Base-by-base conservation (phyloP, 2,888 invertebrate genomes). In the Acanthosoma haemorrhoidale region DNA sequence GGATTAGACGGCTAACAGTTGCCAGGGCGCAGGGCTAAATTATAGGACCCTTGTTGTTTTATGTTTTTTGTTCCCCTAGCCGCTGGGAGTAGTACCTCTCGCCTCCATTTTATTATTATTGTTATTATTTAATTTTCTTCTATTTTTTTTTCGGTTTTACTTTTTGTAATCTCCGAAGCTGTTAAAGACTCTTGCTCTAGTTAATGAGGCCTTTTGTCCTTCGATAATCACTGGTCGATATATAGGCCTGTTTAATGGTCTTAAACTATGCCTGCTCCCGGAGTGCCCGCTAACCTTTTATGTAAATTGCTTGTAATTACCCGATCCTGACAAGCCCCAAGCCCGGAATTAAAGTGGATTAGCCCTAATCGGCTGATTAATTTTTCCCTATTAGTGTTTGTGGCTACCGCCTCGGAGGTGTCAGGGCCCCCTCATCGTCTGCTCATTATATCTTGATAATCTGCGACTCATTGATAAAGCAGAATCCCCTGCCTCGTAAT, bases 1-100 rank as follows among this genome's bases (percentile, higher is more conserved):
- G 21, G 60, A 34, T 60, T 32, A 60, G 32, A 60, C 36, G 60
- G 36, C 36, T 60, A 60, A 32, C 60, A 60, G 60, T 36, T 36
- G 60, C 13, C 36, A 13, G 60, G 11, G 16, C 41, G 13, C 4
- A n/a, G n/a, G n/a, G 41, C n/a, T 60, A 60, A 60, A 60, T 60
- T 60, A 60, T 60, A 60, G 36, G 15, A 60, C n/a, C 6, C 43
- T 51, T 6, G 21, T 51, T 51, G 25, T 51, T 25, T 51, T 51
- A 25, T 51, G 21, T 25, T 51, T 51, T 51, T 51, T 51, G 5
- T 51, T 5, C 3, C 2, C 3, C 21, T n/a, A n/a, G n/a, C n/a
- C n/a, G n/a, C n/a, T n/a, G n/a, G 4, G 6, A 51, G 25, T 18
- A 3, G 9, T 41, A 18, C 18, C 41, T 41, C 43, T 51, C 21